Base-by-base conservation (phyloP, 2,888 invertebrate genomes). In the Scaptomyza tumidula region DNA sequence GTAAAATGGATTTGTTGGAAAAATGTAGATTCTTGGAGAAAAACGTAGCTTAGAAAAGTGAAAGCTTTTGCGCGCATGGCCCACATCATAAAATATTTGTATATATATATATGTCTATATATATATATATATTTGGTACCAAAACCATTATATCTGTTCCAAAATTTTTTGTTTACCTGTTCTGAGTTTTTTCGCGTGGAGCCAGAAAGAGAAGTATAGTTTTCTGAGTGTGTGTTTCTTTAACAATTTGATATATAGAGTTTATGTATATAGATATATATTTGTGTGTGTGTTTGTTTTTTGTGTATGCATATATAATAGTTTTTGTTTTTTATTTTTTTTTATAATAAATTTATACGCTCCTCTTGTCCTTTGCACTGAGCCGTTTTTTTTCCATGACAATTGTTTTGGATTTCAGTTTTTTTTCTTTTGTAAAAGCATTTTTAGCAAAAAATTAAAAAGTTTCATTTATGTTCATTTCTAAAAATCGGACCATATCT, bases 401-500 rank as follows among this genome's bases (percentile, higher is more conserved):
- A 66, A 70, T 72, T 65, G 62, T 63, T 63, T 73, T 78, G 65
- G 66, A 64, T 73, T 72, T 68, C 46, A 68, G 29, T 29, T 29
- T 29, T 29, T 29, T 29, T 29, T 29, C 7, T 77, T 83, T 85
- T 89, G 88, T 89, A 89, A 88, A 89, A 89, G 89, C 89, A 88
- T 81, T 89, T 82, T 89, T 89, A 89, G 89, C 89, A 89, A 89
- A 89, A 81, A 84, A 84, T 89, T 82, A 88, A 89, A 88, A 80
- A 75, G 73, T 67, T 82, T 63, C 76, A 48, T 71, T 66, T 66
- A 55, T 60, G 46, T 71, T 71, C 54, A 44, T 50, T 69, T 78
- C 69, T 75, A 80, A 83, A 84, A 84, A 86, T 77, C 74, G 58
- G 71, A 60, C n/a, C n/a, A 50, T 56, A 43, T 33, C 33, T 33